Evolutionary conservation across 1,140 invertebrate genomes (phyloP).

Genomic region (Drosophila orena): DNA sequence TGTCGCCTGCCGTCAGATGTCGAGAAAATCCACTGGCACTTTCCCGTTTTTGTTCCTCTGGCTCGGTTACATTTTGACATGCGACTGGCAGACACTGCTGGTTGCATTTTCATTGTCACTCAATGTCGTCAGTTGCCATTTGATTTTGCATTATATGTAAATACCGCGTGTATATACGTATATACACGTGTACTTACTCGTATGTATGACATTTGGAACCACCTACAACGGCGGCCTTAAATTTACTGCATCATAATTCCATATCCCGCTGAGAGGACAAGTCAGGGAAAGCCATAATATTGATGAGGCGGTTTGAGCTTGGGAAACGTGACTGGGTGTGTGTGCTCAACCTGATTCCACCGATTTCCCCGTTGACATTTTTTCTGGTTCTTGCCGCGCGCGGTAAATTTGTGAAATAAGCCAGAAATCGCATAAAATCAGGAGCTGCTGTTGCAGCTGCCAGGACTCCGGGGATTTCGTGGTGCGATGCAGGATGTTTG

Average conservation of each 20-base stretch:
- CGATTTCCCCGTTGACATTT: slow-evolving; percentile 1
- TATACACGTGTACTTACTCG: no score
- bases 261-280: slow-evolving; percentile 22
- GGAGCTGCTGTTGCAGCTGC: slow-evolving; percentile 34
- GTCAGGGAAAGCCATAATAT: slow-evolving; percentile 65
- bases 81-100: slow-evolving; percentile 63
- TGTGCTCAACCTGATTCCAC: slow-evolving; percentile 20
- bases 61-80: slow-evolving; percentile 46
- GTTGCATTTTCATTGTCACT: slow-evolving; percentile 49
- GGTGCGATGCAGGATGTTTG: slow-evolving; percentile 22
- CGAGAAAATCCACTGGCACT: slow-evolving; percentile 58
- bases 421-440: slow-evolving; percentile 78
- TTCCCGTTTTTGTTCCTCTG: slow-evolving; percentile 12
- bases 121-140: slow-evolving; percentile 52
- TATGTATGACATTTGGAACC: not conserved
- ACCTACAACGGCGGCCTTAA: slow-evolving; percentile 34
- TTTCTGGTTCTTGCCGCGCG: not conserved
- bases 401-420: slow-evolving; percentile 71
- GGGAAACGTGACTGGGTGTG: slow-evolving; percentile 32
- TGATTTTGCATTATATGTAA: slow-evolving; percentile 26
- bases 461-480: slow-evolving; percentile 21
- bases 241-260: slow-evolving; percentile 73
- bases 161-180: slow-evolving; percentile 22
- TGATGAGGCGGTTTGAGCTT: slow-evolving; percentile 50
- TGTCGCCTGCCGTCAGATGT: slow-evolving; percentile 43